These are phyloP conservation scores for Centropus unirufus DNA, from an alignment of 2,113 vertebrate genomes.

Conservation along the genomic window DNA sequence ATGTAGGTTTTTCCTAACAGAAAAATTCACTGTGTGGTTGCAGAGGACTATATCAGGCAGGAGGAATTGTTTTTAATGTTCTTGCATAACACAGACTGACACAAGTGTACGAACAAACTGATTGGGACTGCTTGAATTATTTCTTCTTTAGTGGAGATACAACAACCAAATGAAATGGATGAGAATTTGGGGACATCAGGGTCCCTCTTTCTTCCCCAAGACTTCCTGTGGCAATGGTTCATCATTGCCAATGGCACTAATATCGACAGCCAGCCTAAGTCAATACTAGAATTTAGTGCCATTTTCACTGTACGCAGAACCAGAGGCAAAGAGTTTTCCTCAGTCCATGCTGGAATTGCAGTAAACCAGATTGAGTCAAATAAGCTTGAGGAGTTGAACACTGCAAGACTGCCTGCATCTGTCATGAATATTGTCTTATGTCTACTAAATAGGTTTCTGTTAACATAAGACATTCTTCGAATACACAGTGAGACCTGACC, in stretches of 20 bases:
- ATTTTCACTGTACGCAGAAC: neutral
- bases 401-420: neutral
- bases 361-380: neutral
- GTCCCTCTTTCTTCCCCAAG: neutral
- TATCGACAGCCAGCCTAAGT: neutral
- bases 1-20: neutral
- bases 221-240: neutral
- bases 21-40: neutral
- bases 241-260: neutral
- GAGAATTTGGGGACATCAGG: neutral
- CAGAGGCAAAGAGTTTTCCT: neutral
- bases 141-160: neutral
- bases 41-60: neutral
- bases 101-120: neutral
- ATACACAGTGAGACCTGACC: constrained; percentile 5
- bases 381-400: neutral
- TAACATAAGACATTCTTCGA: constrained; percentile 20
- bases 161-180: neutral
- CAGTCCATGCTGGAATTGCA: neutral
- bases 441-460: constrained; percentile 53
- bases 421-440: neutral
- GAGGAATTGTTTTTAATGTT: neutral
- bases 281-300: neutral
- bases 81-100: neutral
- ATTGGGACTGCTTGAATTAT: neutral